Percentiles rank a stretch among this genome's conserved stretches.
Evolutionary conservation across 2,888 invertebrate species (phyloP).

Genomic region (Phortica okadai): DNA sequence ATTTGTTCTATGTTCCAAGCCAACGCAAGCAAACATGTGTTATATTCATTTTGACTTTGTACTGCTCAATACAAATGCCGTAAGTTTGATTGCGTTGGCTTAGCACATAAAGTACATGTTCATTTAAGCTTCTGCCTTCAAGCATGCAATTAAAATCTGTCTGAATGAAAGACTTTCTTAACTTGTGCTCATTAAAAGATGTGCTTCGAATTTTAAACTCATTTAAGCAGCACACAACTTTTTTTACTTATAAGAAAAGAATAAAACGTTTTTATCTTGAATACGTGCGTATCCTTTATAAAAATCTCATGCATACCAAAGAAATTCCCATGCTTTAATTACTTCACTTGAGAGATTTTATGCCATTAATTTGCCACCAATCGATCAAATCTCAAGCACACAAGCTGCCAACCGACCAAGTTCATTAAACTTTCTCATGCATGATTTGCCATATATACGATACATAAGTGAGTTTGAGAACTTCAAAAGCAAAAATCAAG

Average conservation of each 20-base stretch:
- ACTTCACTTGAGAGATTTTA: neutral
- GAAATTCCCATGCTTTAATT: neutral
- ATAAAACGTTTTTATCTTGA: neutral
- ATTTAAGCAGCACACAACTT: neutral
- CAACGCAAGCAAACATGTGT: too few species aligned
- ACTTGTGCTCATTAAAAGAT: neutral
- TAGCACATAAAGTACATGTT: too few species aligned
- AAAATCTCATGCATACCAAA: neutral
- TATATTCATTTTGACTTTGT: too few species aligned
- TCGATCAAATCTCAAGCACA: constrained; percentile 1
- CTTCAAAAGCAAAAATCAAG: constrained; percentile 15
- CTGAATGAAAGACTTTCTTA: too few species aligned
- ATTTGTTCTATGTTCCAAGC: too few species aligned
- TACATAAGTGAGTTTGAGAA: constrained; percentile 1
- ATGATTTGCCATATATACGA: neutral
- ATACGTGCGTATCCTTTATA: neutral
- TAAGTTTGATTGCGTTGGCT: too few species aligned
- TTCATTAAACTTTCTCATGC: constrained; percentile 34
- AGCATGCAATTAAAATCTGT: too few species aligned
- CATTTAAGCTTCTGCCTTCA: too few species aligned
- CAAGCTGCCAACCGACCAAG: constrained; percentile 7
- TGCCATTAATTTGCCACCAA: constrained; percentile 10
- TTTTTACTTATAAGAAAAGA: neutral
- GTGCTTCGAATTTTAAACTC: neutral
- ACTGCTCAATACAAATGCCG: too few species aligned